Evolutionary conservation across 2,113 vertebrate species (phyloP).

Genomic region (Meleagris gallopavo): DNA sequence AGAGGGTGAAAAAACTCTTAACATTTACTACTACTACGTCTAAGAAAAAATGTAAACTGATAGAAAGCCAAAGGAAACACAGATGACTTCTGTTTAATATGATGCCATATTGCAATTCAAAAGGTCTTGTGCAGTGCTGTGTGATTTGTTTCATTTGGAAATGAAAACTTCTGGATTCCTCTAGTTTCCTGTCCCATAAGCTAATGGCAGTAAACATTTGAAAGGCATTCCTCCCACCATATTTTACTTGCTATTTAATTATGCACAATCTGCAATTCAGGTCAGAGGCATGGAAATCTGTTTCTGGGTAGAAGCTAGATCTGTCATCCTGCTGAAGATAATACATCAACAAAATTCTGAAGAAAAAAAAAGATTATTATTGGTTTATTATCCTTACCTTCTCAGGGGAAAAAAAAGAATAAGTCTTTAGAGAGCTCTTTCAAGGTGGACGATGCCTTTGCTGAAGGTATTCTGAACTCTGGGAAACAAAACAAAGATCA

Average conservation of each 20-base stretch:
- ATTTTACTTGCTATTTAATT: background rate
- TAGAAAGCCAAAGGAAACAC: conserved; percentile 45
- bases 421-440: background rate
- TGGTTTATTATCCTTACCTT: background rate
- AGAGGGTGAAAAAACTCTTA: background rate
- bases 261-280: conserved; percentile 1
- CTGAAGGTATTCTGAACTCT: background rate
- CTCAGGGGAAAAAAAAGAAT: background rate
- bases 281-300: background rate
- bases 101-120: background rate
- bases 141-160: conserved; percentile 30
- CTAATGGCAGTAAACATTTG: conserved; percentile 27
- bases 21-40: conserved; percentile 7
- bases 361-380: background rate
- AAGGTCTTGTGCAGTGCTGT: conserved; percentile 11
- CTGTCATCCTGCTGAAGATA: background rate
- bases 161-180: conserved; percentile 40
- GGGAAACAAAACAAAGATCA: background rate
- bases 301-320: background rate
- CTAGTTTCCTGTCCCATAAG: conserved; percentile 13
- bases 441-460: background rate
- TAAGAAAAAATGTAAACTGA: conserved; percentile 18
- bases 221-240: conserved; percentile 17
- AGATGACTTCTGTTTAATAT: conserved; percentile 40
- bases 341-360: background rate